Percentiles rank a stretch among this genome's conserved stretches.
Conservation (phyloP, 1,140 invertebrate genomes). For the Venturia canescens region DNA sequence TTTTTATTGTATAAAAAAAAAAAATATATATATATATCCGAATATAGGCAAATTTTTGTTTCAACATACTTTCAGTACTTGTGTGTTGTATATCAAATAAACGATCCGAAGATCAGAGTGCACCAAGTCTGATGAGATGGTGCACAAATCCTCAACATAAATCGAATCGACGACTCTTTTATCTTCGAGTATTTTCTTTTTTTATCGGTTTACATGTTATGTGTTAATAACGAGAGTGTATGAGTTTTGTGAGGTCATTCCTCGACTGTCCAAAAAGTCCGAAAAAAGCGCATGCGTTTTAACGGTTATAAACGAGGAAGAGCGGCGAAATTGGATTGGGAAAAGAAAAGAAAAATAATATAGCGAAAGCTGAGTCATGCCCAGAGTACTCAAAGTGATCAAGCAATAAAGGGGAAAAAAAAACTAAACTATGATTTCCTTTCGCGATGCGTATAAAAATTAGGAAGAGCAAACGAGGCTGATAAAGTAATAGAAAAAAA, state of each 20-base stretch:
- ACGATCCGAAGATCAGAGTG: slow-evolving; percentile 15
- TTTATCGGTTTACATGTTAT: not conserved
- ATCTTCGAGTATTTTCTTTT: too few species aligned
- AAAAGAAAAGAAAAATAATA: slow-evolving; percentile 36
- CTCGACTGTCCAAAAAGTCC: slow-evolving; percentile 7
- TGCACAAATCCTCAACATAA: too few species aligned
- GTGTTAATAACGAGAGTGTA: not conserved
- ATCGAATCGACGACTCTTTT: too few species aligned
- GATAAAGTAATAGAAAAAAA: slow-evolving; percentile 54
- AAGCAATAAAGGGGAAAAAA: slow-evolving; percentile 40
- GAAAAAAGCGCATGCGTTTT: slow-evolving; percentile 1
- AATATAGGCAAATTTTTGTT: slow-evolving; percentile 50
- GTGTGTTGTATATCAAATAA: slow-evolving; percentile 33
- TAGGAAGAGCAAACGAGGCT: not conserved
- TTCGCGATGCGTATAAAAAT: slow-evolving; percentile 38
- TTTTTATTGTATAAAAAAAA: slow-evolving; percentile 65
- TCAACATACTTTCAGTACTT: slow-evolving; percentile 54
- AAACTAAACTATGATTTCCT: slow-evolving; percentile 57
- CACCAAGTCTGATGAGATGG: not conserved
- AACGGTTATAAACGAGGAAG: not conserved
- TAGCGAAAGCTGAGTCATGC: slow-evolving; percentile 35
- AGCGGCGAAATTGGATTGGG: not conserved
- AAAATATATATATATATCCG: too few species aligned
- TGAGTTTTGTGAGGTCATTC: not conserved
- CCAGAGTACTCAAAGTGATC: not conserved